Evolutionary conservation across 2,113 vertebrate genomes (phyloP).

Genomic region (Eidolon helvum): DNA sequence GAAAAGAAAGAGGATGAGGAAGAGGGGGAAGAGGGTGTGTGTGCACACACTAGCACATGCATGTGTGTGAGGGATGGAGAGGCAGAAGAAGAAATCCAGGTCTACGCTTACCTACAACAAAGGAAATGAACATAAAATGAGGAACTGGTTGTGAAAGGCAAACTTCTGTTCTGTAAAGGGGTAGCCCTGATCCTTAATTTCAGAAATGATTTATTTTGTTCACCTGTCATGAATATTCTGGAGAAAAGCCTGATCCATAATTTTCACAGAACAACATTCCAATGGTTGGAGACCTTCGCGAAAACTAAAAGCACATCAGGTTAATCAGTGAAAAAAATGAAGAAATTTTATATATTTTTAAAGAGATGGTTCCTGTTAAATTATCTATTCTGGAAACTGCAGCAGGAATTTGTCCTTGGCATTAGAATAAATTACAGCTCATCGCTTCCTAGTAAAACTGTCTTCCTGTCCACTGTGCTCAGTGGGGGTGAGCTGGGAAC

Average conservation of each 20-base stretch:
- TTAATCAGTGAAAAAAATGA: conserved; percentile 7
- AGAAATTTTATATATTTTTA: background rate
- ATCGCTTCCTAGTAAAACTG: background rate
- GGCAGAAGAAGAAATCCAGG: background rate
- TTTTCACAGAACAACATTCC: background rate
- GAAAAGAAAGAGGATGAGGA: background rate
- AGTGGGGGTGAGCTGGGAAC: background rate
- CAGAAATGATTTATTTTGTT: conserved; percentile 13
- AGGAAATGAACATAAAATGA: background rate
- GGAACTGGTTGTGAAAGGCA: background rate
- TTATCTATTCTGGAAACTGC: background rate
- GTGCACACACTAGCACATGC: background rate
- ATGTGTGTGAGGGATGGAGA: background rate
- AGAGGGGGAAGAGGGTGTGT: rapidly evolving
- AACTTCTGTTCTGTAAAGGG: background rate
- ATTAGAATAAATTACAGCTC: conserved; percentile 28
- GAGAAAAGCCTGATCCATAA: background rate
- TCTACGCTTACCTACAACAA: background rate
- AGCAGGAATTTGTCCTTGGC: conserved; percentile 9
- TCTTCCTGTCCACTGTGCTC: background rate
- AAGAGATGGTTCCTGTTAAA: background rate
- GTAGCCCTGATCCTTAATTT: background rate
- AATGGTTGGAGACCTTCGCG: background rate
- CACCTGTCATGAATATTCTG: background rate
- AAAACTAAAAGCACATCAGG: background rate